Evolutionary conservation across 2,113 vertebrate species (phyloP).

Genomic region (Etia nguti): DNA sequence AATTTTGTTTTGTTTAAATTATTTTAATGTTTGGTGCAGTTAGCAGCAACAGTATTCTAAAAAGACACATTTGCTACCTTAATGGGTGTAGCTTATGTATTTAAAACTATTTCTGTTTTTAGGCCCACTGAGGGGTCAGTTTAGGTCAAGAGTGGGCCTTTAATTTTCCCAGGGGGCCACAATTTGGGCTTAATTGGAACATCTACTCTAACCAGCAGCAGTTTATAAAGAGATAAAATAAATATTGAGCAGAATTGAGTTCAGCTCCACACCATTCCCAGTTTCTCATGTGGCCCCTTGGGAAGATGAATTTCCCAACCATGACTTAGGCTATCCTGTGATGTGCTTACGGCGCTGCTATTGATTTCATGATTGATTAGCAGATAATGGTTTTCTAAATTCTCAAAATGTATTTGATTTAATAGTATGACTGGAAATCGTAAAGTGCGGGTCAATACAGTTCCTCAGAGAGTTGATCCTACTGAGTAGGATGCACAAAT

Average conservation of each 20-base stretch:
- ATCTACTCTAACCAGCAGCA: background rate
- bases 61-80: background rate
- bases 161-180: background rate
- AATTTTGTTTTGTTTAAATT: background rate
- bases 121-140: background rate
- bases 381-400: background rate
- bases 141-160: background rate
- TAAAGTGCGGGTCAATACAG: background rate
- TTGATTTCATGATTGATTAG: background rate
- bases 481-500: background rate
- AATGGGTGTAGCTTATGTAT: background rate
- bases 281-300: background rate
- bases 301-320: background rate
- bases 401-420: background rate
- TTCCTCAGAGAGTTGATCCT: background rate
- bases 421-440: background rate
- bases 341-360: fast-evolving
- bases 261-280: background rate
- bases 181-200: background rate
- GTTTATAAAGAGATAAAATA: background rate
- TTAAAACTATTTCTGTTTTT: background rate
- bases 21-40: background rate
- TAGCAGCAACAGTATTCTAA: background rate
- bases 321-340: background rate
- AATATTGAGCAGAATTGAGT: background rate